These are phyloP conservation scores for Sigmodon hispidus DNA, from an alignment of 2,113 vertebrate genomes.

Conservation along the genomic window DNA sequence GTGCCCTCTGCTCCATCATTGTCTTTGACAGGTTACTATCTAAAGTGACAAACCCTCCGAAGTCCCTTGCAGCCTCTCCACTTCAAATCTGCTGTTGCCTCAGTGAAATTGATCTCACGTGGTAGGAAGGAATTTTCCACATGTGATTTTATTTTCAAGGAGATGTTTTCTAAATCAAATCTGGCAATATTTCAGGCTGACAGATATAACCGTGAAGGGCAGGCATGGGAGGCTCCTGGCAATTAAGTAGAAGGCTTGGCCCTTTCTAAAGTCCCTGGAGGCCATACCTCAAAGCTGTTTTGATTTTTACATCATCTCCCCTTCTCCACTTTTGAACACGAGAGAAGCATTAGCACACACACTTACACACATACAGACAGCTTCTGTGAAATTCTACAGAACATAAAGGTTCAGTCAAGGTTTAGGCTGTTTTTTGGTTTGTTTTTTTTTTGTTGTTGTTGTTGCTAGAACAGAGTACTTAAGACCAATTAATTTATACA, in stretches of 20 bases:
- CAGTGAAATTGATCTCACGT: not conserved
- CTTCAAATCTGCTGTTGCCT: not conserved
- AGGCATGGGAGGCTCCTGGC: not conserved
- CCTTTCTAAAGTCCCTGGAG: not conserved
- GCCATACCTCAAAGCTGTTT: not conserved
- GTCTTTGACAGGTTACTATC: not conserved
- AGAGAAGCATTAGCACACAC: not conserved
- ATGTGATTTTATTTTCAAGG: slow-evolving; percentile 25
- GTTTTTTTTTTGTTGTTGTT: too few species aligned
- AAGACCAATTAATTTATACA: not conserved
- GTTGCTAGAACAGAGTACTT: not conserved
- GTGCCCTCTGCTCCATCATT: not conserved
- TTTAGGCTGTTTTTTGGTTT: not conserved
- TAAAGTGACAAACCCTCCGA: not conserved
- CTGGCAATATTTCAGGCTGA: not conserved
- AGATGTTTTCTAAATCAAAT: not conserved
- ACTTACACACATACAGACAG: too few species aligned
- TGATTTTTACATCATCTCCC: not conserved
- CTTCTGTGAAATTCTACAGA: not conserved
- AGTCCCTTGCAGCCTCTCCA: not conserved
- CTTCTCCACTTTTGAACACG: not conserved
- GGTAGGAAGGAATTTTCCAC: not conserved
- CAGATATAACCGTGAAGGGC: not conserved
- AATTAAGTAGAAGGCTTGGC: not conserved
- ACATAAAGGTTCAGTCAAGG: not conserved